Evolutionary conservation across 2,888 invertebrate genomes (phyloP).

Genomic region (Cactoblastis cactorum): DNA sequence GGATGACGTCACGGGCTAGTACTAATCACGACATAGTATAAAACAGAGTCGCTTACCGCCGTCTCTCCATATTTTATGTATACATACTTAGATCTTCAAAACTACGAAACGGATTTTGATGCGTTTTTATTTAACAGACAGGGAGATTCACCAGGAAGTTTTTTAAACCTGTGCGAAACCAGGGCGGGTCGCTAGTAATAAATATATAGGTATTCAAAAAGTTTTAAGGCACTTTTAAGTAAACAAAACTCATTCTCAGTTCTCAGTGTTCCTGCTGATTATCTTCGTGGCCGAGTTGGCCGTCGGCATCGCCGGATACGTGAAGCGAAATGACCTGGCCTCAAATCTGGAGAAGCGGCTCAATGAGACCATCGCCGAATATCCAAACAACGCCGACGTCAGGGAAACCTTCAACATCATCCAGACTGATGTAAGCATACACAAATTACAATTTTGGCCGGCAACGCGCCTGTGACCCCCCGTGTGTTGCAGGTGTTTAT

Average conservation of each 20-base stretch:
- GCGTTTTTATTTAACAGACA: no score
- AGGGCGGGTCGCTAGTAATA: no score
- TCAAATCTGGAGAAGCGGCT: conserved; percentile 83
- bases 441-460: neutral
- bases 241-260: conserved; percentile 63
- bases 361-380: conserved; percentile 85
- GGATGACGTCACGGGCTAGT: no score
- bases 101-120: no score
- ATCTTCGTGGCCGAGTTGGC: conserved; percentile 91
- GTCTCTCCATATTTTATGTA: no score
- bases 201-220: neutral
- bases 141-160: no score
- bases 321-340: conserved; percentile 85
- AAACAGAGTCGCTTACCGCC: no score
- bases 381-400: conserved; percentile 80
- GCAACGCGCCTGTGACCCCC: neutral
- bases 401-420: conserved; percentile 89
- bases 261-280: conserved; percentile 86
- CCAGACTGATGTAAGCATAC: conserved; percentile 88
- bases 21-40: no score
- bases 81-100: no score
- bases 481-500: no score
- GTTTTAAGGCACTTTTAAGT: neutral
- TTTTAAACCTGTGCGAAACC: no score
- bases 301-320: conserved; percentile 90